phyloP scores from a whole-genome alignment of 2,888 invertebrate species.

The Meiosimyza platycephala region DNA sequence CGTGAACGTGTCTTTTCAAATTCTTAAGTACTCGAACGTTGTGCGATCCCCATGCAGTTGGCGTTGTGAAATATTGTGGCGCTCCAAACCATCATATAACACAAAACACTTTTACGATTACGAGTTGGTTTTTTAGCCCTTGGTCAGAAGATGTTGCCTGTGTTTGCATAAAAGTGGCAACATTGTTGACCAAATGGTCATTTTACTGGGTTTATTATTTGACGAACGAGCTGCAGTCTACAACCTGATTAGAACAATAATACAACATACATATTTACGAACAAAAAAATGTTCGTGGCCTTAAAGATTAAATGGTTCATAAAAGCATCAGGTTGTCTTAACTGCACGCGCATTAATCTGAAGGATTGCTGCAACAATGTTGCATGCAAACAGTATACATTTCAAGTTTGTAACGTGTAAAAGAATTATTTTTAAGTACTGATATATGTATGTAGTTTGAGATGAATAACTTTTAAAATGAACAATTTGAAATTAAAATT shows the following conservation, averaged over 20 bases:
- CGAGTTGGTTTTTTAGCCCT: conserved; percentile 12
- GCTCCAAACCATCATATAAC: conserved; percentile 3
- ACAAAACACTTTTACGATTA: conserved; percentile 28
- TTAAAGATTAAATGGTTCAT: conserved; percentile 43
- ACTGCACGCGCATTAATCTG: conserved; percentile 29
- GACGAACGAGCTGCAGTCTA: conserved; percentile 16
- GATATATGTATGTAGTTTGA: too few relatives aligned
- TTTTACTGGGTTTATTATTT: conserved; percentile 31
- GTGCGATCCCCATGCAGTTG: background rate
- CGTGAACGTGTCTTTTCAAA: too few relatives aligned
- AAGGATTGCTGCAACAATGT: conserved; percentile 28
- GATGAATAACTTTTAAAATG: too few relatives aligned
- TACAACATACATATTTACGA: conserved; percentile 20
- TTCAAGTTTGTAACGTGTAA: too few relatives aligned
- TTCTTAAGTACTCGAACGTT: too few relatives aligned
- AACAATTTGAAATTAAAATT: too few relatives aligned
- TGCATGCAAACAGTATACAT: background rate
- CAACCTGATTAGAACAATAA: too few relatives aligned
- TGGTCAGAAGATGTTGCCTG: background rate
- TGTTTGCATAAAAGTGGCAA: conserved; percentile 13
- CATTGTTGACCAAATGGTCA: conserved; percentile 29
- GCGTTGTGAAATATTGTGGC: conserved; percentile 30
- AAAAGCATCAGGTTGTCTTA: conserved; percentile 38
- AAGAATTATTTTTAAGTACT: too few relatives aligned
- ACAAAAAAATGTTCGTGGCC: conserved; percentile 15